Conservation (phyloP, 2,113 vertebrate species). For the Dipodomys stephensi region DNA sequence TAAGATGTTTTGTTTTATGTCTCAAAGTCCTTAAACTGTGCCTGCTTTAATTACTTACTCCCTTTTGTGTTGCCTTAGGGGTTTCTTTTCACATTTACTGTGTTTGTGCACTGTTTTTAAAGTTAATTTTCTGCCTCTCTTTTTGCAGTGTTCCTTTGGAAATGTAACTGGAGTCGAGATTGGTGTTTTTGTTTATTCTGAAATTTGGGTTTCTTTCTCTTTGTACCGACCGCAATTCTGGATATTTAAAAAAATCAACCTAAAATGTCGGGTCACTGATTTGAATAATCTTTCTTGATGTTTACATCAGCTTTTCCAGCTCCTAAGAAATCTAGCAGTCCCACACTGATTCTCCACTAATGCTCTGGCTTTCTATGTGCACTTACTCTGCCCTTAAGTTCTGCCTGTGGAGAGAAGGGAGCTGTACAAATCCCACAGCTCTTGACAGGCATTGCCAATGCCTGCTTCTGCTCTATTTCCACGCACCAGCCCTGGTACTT, state of each 20-base stretch:
- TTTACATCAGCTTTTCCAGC: not conserved
- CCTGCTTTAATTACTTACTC: not conserved
- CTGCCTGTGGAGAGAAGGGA: not conserved
- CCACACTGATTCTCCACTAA: not conserved
- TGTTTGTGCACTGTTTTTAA: not conserved
- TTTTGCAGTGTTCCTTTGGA: not conserved
- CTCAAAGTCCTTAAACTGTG: not conserved
- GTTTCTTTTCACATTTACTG: not conserved
- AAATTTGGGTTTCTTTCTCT: slow-evolving; percentile 18
- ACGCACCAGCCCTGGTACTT: not conserved
- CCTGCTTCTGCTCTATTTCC: not conserved
- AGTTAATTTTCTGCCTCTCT: not conserved
- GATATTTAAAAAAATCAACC: not conserved
- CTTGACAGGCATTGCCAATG: not conserved
- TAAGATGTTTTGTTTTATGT: not conserved
- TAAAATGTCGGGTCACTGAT: not conserved
- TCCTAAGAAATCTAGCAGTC: not conserved
- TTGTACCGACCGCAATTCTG: not conserved
- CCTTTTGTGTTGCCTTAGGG: not conserved
- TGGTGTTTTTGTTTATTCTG: not conserved
- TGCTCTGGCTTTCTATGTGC: not conserved
- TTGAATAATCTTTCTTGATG: not conserved
- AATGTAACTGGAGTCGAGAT: not conserved
- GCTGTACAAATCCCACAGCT: not conserved
- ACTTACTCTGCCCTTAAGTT: not conserved